Evolutionary conservation across 2,888 invertebrate species (phyloP).

Genomic region (Leucophora obtusa): DNA sequence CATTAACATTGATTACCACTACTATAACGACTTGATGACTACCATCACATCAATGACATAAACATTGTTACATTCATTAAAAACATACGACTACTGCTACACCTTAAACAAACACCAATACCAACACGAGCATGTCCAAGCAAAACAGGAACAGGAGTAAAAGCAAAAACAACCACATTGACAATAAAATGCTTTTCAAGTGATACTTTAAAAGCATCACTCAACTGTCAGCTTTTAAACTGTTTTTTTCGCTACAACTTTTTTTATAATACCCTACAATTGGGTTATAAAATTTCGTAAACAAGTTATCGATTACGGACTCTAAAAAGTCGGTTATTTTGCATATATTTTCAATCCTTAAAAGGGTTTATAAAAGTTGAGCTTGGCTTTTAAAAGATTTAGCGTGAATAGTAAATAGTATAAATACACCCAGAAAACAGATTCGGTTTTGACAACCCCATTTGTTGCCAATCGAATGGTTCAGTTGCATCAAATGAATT

Average conservation of each 20-base stretch:
- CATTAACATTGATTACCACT: slow-evolving; percentile 60
- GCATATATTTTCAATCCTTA: too few species aligned
- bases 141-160: neutral
- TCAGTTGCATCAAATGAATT: too few species aligned
- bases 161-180: neutral
- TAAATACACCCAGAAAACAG: too few species aligned
- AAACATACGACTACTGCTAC: neutral
- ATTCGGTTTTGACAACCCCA: too few species aligned
- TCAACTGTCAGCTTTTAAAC: slow-evolving; percentile 54
- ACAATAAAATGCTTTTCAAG: slow-evolving; percentile 44
- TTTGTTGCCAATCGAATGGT: too few species aligned
- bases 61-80: neutral
- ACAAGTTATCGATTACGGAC: too few species aligned
- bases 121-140: neutral
- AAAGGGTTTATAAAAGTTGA: too few species aligned
- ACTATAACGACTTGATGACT: slow-evolving; percentile 1
- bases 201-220: slow-evolving; percentile 49
- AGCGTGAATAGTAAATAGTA: too few species aligned
- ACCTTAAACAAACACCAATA: neutral
- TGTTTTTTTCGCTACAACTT: slow-evolving; percentile 1
- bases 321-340: too few species aligned
- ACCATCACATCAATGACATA: slow-evolving; percentile 3
- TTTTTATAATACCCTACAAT: neutral
- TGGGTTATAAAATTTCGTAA: too few species aligned
- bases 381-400: too few species aligned